Conservation (phyloP, 1,140 invertebrate species). For the Drosophila chauvacae region DNA sequence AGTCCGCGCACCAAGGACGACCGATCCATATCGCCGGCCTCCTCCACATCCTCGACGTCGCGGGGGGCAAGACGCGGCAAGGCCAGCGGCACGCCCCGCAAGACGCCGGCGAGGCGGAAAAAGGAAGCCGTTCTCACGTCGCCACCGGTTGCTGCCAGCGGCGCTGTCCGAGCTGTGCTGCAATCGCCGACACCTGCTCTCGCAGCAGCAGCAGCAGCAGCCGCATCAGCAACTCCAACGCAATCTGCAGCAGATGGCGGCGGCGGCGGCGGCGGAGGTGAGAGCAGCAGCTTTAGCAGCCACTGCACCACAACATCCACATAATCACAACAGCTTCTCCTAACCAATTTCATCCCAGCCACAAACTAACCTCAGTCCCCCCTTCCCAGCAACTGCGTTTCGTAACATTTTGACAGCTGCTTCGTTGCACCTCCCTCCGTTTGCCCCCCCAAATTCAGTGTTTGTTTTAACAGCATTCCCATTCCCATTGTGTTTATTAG, state of each 20-base stretch:
- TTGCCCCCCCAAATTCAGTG: not conserved
- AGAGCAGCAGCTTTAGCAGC: constrained; percentile 64
- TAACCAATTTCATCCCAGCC: constrained; percentile 20
- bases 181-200: constrained; percentile 6
- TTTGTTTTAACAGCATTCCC: not conserved
- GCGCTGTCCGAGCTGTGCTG: constrained; percentile 3
- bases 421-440: constrained; percentile 6
- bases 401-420: constrained; percentile 16
- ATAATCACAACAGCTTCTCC: constrained; percentile 45
- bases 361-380: constrained; percentile 11
- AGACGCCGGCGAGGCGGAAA: constrained; percentile 73
- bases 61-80: constrained; percentile 55
- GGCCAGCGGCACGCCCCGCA: constrained; percentile 62
- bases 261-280: constrained; percentile 60
- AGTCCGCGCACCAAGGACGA: constrained; percentile 75
- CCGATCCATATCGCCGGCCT: constrained; percentile 79
- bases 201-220: constrained; percentile 20
- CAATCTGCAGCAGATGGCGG: constrained; percentile 18
- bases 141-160: constrained; percentile 4
- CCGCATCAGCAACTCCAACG: constrained; percentile 28
- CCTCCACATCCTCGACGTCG: constrained; percentile 74
- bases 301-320: constrained; percentile 50
- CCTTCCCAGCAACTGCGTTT: constrained; percentile 16
- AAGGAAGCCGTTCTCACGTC: constrained; percentile 51
- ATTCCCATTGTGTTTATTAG: constrained; percentile 12